A percentile compares a stretch with the other conserved stretches of the same genome.
phyloP scores from a whole-genome alignment of 2,113 vertebrate species.

The Marmota flaviventris region DNA sequence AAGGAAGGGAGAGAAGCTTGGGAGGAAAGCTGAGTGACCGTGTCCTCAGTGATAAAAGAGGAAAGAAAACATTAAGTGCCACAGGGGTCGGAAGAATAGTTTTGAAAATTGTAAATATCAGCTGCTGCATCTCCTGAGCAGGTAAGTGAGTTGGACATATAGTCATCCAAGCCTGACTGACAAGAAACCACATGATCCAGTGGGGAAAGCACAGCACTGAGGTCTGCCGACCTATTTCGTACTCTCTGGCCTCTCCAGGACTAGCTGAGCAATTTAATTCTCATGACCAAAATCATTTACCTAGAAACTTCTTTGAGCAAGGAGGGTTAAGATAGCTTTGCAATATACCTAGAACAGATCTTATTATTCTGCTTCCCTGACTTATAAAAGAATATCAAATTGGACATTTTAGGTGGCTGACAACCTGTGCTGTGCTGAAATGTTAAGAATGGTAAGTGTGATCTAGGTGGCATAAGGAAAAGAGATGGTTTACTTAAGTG shows the following conservation, averaged over 20 bases:
- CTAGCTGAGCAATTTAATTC: not conserved
- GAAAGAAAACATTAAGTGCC: not conserved
- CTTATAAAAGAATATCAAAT: not conserved
- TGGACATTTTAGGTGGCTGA: not conserved
- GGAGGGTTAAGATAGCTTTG: constrained; percentile 3
- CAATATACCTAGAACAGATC: not conserved
- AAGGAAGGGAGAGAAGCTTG: not conserved
- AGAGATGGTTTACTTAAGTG: not conserved
- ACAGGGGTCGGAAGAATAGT: not conserved
- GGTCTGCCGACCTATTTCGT: not conserved
- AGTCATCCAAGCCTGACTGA: too few species aligned
- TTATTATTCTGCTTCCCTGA: not conserved
- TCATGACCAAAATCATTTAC: not conserved
- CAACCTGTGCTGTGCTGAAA: not conserved
- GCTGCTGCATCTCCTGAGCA: not conserved
- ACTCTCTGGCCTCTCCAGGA: not conserved
- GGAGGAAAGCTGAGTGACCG: not conserved
- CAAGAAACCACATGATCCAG: fast-evolving
- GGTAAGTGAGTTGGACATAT: not conserved
- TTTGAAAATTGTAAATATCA: not conserved
- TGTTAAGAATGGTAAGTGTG: constrained; percentile 4
- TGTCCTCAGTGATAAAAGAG: not conserved
- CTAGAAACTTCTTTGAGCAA: not conserved
- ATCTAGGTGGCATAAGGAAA: constrained; percentile 40
- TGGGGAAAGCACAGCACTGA: not conserved